These are phyloP conservation scores for Entosphenus tridentatus DNA, from an alignment of 2,113 vertebrate species.

Conservation along the genomic window DNA sequence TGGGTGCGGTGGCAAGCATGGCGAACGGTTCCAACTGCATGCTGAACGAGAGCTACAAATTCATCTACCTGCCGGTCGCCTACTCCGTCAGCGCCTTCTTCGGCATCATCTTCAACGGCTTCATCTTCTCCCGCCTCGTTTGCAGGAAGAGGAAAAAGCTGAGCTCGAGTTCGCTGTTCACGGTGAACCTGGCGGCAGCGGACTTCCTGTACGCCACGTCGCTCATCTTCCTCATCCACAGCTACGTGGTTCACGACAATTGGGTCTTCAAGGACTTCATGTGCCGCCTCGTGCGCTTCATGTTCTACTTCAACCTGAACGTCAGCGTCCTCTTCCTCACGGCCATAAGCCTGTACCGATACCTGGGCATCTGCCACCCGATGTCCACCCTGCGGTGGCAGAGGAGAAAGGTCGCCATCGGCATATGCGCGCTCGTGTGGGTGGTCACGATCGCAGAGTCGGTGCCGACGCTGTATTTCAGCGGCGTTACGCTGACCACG, in stretches of 20 bases:
- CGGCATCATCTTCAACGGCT: conserved; percentile 52
- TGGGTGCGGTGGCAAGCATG: no score
- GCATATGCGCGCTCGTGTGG: conserved; percentile 38
- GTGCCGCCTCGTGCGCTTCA: conserved; percentile 75
- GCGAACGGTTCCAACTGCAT: conserved; percentile 24
- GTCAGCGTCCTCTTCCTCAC: conserved; percentile 80
- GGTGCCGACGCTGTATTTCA: conserved; percentile 56
- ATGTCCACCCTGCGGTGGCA: conserved; percentile 53
- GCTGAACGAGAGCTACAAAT: conserved; percentile 68
- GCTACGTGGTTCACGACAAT: conserved; percentile 55
- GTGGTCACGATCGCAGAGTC: conserved; percentile 38
- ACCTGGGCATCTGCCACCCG: conserved; percentile 56
- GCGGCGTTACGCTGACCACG: conserved; percentile 42
- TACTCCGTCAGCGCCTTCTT: conserved; percentile 56
- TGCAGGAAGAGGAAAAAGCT: no score
- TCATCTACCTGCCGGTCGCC: conserved; percentile 53
- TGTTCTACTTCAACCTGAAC: conserved; percentile 87
- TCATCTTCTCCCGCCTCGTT: conserved; percentile 33
- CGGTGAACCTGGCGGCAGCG: conserved; percentile 68
- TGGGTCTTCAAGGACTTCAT: conserved; percentile 61
- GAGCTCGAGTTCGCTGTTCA: conserved; percentile 38
- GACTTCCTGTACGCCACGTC: conserved; percentile 66
- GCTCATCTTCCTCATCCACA: conserved; percentile 65
- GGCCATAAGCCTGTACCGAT: conserved; percentile 73
- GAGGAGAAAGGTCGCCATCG: conserved; percentile 32